phyloP scores from a whole-genome alignment of 2,113 vertebrate genomes.

The Ciconia stormi region DNA sequence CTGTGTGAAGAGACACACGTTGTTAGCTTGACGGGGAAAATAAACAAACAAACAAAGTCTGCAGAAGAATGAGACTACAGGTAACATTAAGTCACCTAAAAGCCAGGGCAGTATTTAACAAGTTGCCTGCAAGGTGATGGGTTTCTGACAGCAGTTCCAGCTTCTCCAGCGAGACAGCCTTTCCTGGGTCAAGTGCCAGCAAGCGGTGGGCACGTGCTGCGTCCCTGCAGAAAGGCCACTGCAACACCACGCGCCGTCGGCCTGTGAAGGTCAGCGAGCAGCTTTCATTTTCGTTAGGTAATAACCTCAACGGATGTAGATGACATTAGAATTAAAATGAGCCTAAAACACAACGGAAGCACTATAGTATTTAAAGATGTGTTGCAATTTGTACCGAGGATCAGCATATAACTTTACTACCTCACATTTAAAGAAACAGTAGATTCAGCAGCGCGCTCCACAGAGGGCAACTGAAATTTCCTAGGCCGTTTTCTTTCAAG shows the following conservation, averaged over 20 bases:
- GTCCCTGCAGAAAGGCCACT: neutral
- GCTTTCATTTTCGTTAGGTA: neutral
- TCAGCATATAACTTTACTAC: neutral
- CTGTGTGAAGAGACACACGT: neutral
- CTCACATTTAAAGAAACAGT: neutral
- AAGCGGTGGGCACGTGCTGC: accelerated
- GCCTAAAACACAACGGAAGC: neutral
- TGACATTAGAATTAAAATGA: neutral
- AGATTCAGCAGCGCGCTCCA: neutral
- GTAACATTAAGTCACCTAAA: neutral
- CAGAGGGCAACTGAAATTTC: neutral
- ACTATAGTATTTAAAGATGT: neutral
- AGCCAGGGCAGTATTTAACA: neutral
- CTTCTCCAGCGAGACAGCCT: accelerated
- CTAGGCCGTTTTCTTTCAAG: neutral
- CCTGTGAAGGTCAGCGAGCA: neutral
- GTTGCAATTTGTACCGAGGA: neutral
- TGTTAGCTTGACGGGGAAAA: neutral
- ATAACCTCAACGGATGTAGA: neutral
- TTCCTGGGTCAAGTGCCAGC: neutral
- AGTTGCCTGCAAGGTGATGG: neutral
- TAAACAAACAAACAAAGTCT: neutral
- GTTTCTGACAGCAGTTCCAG: neutral
- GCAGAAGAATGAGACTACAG: accelerated
- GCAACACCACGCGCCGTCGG: accelerated